A percentile compares a stretch with the other conserved stretches of the same genome.
Evolutionary conservation across 2,888 invertebrate genomes (phyloP).

Genomic region (Harmothoe impar): DNA sequence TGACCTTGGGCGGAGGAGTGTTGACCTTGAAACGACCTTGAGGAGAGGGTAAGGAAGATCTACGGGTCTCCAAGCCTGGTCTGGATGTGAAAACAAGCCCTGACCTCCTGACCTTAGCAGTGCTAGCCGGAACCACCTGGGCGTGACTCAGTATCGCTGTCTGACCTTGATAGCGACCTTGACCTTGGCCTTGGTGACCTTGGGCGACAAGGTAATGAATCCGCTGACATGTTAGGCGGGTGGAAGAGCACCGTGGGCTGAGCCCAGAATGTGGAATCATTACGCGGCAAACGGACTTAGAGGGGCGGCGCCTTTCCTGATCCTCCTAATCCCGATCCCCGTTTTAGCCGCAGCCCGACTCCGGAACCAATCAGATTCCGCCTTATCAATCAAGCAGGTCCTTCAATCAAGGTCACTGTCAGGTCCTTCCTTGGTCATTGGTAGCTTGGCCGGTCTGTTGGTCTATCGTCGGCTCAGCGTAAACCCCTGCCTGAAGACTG

Average conservation of each 20-base stretch:
- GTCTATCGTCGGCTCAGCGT: neutral
- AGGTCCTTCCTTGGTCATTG: neutral
- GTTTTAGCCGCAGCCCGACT: neutral
- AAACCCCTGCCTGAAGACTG: neutral
- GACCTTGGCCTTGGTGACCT: neutral
- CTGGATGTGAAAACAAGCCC: neutral
- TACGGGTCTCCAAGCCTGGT: neutral
- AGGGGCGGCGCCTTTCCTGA: conserved; percentile 19
- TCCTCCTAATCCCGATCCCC: conserved; percentile 28
- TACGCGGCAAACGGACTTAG: conserved; percentile 32
- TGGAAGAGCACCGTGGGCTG: neutral
- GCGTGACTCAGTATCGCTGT: neutral
- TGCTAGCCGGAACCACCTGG: neutral
- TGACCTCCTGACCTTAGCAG: neutral
- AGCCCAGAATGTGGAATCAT: neutral
- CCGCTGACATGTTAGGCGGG: conserved; percentile 18
- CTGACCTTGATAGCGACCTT: conserved; percentile 17
- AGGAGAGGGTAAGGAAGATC: neutral
- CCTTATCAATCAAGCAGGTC: conserved; percentile 31
- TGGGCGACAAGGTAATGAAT: conserved; percentile 17
- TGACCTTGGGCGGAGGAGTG: neutral
- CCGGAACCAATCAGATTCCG: conserved; percentile 16
- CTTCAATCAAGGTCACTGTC: conserved; percentile 18
- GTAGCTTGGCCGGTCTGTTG: conserved; percentile 20
- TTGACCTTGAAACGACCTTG: conserved; percentile 28